These are phyloP conservation scores for Opisthograptis luteolata DNA, from an alignment of 2,888 invertebrate species.

Conservation along the genomic window DNA sequence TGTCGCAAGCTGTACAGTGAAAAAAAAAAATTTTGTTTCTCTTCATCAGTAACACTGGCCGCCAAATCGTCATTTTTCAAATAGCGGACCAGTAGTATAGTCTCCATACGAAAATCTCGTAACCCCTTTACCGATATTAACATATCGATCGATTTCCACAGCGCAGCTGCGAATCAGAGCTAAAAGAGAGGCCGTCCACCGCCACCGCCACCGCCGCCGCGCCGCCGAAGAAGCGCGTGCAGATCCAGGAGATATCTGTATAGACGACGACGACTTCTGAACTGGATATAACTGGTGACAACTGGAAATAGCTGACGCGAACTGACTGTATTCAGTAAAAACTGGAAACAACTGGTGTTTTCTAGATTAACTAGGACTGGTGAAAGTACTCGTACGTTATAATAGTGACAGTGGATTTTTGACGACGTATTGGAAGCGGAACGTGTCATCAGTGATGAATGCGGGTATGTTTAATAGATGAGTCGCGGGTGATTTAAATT, in stretches of 20 bases:
- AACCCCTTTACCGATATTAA: slow-evolving; percentile 45
- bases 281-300: not conserved
- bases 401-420: no score
- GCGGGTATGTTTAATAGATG: no score
- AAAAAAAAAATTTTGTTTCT: no score
- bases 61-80: no score
- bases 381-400: not conserved
- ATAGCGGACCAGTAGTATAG: no score
- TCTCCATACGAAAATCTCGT: no score
- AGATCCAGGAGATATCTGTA: slow-evolving; percentile 92
- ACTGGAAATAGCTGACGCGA: slow-evolving; percentile 5
- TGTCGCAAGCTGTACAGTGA: no score
- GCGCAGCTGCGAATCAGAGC: slow-evolving; percentile 81
- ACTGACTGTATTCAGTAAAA: not conserved
- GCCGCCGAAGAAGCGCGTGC: slow-evolving; percentile 90
- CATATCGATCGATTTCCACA: slow-evolving; percentile 70
- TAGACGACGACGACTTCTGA: slow-evolving; percentile 77
- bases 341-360: not conserved
- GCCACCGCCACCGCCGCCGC: slow-evolving; percentile 54
- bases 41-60: no score
- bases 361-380: not conserved
- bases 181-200: slow-evolving; percentile 66
- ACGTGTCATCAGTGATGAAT: not conserved
- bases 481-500: not conserved
- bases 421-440: not conserved